Percentiles rank a stretch among this genome's conserved stretches.
Evolutionary conservation across 2,888 invertebrate species (phyloP).

Genomic region (Noctua comes): DNA sequence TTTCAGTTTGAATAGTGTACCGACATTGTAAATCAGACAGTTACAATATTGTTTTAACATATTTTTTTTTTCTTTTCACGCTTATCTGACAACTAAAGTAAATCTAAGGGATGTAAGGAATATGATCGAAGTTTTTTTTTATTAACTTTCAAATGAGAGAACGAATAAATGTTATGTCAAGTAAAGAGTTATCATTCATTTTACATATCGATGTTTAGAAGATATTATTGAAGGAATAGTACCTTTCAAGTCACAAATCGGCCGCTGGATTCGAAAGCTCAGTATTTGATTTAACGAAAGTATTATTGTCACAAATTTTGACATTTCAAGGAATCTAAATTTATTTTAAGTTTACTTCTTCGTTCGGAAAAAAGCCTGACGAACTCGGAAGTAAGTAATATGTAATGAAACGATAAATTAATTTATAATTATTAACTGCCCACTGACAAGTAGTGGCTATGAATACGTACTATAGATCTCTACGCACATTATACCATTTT

Average conservation of each 20-base stretch:
- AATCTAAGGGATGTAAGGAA: constrained; percentile 31
- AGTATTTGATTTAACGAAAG: constrained; percentile 28
- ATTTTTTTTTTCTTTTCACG: constrained; percentile 48
- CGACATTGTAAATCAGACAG: constrained; percentile 6
- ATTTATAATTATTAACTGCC: not conserved
- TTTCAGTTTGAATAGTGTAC: not conserved
- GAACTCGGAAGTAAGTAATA: not conserved
- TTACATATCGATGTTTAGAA: constrained; percentile 37
- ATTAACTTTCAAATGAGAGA: not conserved
- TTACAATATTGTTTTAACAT: constrained; percentile 7
- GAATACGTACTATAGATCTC: constrained; percentile 21
- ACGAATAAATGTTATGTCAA: not conserved
- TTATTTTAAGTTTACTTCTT: constrained; percentile 7
- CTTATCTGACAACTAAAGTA: constrained; percentile 43
- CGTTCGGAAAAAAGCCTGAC: not conserved
- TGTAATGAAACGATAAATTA: not conserved
- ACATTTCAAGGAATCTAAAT: constrained; percentile 28
- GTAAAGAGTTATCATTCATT: constrained; percentile 26
- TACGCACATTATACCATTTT: constrained; percentile 15
- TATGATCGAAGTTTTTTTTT: constrained; percentile 8
- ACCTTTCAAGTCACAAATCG: constrained; percentile 23
- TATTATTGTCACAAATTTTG: constrained; percentile 33
- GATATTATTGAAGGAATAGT: not conserved
- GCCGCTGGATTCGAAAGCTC: constrained; percentile 17
- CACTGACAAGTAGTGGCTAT: not conserved